Evolutionary conservation across 2,888 invertebrate genomes (phyloP).

Genomic region (Ophion costatus): DNA sequence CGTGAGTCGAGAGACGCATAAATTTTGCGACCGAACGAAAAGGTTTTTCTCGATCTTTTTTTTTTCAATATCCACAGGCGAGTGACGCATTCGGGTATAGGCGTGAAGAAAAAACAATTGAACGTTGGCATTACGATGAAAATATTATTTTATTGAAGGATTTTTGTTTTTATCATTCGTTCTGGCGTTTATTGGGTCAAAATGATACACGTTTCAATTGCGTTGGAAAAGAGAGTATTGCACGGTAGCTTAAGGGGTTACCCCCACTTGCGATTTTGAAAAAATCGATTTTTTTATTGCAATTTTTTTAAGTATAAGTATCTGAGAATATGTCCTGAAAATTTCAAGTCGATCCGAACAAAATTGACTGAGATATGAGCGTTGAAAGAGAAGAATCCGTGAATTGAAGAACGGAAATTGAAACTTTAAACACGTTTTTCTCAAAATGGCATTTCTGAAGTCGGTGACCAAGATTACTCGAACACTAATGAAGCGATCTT

Average conservation of each 20-base stretch:
- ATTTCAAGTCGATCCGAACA: too few relatives aligned
- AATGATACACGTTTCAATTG: neutral
- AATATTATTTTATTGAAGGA: neutral
- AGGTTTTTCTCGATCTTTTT: neutral
- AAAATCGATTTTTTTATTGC: too few relatives aligned
- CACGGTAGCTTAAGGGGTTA: neutral
- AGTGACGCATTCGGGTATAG: neutral
- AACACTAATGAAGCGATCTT: too few relatives aligned
- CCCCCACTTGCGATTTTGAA: too few relatives aligned
- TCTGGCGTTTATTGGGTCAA: neutral
- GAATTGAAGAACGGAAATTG: too few relatives aligned
- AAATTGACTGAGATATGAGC: too few relatives aligned
- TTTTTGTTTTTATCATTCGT: neutral
- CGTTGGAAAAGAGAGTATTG: neutral
- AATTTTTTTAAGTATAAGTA: too few relatives aligned
- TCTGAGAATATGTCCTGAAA: too few relatives aligned
- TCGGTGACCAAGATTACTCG: too few relatives aligned
- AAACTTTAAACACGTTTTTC: too few relatives aligned
- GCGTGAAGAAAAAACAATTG: neutral
- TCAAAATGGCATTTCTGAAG: too few relatives aligned
- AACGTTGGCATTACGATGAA: neutral
- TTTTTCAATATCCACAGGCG: neutral
- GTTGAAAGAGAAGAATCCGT: too few relatives aligned
- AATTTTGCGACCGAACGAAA: neutral
- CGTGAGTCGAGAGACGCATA: constrained; percentile 10